Conservation (phyloP, 2,113 vertebrate genomes). For the Scolopax mira region DNA sequence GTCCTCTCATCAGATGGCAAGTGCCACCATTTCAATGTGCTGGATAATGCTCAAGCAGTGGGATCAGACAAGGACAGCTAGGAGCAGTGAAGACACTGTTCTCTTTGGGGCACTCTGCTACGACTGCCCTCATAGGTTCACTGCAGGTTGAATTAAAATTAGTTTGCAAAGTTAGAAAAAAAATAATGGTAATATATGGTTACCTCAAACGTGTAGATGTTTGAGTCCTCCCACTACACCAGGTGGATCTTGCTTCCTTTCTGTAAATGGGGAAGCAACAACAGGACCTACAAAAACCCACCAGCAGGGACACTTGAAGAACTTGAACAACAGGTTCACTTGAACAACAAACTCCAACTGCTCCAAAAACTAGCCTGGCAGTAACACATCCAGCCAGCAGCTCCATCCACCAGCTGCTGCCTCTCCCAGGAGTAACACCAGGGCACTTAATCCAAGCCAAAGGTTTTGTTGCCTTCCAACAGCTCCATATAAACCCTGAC, state of each 20-base stretch:
- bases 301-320: not conserved
- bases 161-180: not conserved
- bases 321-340: not conserved
- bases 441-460: not conserved
- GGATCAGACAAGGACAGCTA: not conserved
- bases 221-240: not conserved
- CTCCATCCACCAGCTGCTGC: not conserved
- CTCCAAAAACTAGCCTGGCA: not conserved
- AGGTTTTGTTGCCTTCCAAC: not conserved
- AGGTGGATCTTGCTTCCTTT: rapidly evolving
- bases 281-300: not conserved
- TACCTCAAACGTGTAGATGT: rapidly evolving
- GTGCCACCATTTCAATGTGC: rapidly evolving
- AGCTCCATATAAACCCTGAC: not conserved
- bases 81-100: rapidly evolving
- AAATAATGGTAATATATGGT: too few relatives aligned
- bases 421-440: not conserved
- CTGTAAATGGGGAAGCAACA: not conserved
- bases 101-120: not conserved
- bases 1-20: rapidly evolving
- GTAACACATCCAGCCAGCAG: rapidly evolving
- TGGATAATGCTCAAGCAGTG: not conserved
- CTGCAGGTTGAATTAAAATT: not conserved
- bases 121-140: not conserved
- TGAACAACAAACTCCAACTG: not conserved